phyloP scores from a whole-genome alignment of 2,797 vertebrate species.

The Otus scops region DNA sequence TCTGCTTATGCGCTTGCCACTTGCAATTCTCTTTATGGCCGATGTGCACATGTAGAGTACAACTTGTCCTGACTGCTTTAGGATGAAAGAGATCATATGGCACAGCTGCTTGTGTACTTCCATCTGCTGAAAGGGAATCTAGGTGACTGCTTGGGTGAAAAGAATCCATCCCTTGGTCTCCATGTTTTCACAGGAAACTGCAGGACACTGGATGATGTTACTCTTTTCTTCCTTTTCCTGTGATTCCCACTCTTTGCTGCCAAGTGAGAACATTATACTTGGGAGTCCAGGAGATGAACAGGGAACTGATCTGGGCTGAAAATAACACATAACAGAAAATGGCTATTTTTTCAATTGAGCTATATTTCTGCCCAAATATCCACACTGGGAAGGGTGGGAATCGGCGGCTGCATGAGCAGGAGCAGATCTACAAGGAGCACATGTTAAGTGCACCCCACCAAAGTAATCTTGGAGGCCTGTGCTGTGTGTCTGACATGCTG shows the following conservation, averaged over 20 bases:
- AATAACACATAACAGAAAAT: background rate
- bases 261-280: background rate
- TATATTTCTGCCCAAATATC: background rate
- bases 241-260: background rate
- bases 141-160: background rate
- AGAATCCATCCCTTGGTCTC: background rate
- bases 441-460: background rate
- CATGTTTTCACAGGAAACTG: background rate
- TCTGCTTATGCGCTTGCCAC: background rate
- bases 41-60: background rate
- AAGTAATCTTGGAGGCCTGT: rapidly evolving
- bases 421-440: background rate
- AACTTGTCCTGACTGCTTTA: background rate
- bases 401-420: background rate
- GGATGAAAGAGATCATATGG: background rate
- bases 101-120: background rate
- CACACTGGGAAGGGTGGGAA: background rate
- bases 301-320: background rate
- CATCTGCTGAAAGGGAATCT: background rate
- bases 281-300: background rate
- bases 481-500: rapidly evolving
- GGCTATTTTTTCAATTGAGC: background rate
- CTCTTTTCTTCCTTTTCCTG: background rate
- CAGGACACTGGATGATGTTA: background rate
- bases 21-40: background rate